Conservation (phyloP, 2,113 vertebrate genomes). For the Myiopsitta monachus region DNA sequence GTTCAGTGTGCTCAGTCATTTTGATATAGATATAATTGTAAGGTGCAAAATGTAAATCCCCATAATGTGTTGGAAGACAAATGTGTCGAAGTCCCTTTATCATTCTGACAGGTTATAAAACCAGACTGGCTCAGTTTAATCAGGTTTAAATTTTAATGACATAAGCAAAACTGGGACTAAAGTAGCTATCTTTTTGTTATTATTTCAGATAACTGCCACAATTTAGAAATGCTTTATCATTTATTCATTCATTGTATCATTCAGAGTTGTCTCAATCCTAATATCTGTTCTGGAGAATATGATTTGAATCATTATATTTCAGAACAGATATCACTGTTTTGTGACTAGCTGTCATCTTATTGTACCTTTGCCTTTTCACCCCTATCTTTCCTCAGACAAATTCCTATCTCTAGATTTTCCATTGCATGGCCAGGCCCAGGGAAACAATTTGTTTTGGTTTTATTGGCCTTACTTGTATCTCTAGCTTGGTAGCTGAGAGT, state of each 20-base stretch:
- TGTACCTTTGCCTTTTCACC: background rate
- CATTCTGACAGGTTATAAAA: conserved; percentile 60
- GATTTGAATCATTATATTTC: background rate
- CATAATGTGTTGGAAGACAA: conserved; percentile 33
- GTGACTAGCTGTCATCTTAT: background rate
- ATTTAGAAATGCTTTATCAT: background rate
- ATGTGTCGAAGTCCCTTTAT: conserved; percentile 63
- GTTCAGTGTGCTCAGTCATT: conserved; percentile 46
- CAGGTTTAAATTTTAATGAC: conserved; percentile 64
- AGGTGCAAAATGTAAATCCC: conserved; percentile 60
- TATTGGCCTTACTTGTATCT: background rate
- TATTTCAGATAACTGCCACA: conserved; percentile 22
- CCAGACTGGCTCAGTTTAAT: conserved; percentile 49
- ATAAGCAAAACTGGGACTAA: conserved; percentile 53
- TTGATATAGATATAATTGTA: conserved; percentile 63
- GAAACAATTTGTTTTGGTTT: background rate
- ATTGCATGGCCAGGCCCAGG: background rate
- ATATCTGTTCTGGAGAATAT: background rate
- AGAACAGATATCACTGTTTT: background rate
- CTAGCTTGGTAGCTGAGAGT: background rate
- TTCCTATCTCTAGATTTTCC: background rate
- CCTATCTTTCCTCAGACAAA: rapidly evolving
- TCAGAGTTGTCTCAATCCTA: background rate
- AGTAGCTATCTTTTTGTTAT: background rate
- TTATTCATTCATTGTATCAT: conserved; percentile 1